phyloP scores from a whole-genome alignment of 2,888 invertebrate genomes.

The Lomographa bimaculata region DNA sequence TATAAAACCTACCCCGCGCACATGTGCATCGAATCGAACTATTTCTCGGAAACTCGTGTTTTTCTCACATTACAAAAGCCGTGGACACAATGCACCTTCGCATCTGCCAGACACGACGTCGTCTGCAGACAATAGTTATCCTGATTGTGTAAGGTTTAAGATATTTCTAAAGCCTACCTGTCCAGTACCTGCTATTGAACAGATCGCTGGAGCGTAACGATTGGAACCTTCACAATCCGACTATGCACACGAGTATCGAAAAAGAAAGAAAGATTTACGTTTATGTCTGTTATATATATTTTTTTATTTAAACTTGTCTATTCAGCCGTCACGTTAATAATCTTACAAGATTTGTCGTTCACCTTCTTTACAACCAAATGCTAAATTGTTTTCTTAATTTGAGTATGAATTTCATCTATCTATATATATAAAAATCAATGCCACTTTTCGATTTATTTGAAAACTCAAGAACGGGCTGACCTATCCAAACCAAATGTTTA shows the following conservation, averaged over 20 bases:
- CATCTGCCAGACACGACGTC: conserved; percentile 76
- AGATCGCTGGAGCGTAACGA: conserved; percentile 19
- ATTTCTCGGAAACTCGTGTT: conserved; percentile 57
- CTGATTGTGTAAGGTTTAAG: conserved; percentile 30
- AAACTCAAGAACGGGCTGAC: no score
- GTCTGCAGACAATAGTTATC: conserved; percentile 57
- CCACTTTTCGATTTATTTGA: no score
- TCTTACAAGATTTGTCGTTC: not conserved
- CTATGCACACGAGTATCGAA: conserved; percentile 19
- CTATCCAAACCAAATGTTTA: no score
- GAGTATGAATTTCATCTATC: no score
- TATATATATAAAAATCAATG: no score
- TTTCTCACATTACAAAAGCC: conserved; percentile 43
- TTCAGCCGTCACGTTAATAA: conserved; percentile 1
- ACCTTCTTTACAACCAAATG: not conserved
- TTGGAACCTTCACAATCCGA: conserved; percentile 20
- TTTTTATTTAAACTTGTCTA: not conserved
- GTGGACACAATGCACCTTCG: conserved; percentile 50
- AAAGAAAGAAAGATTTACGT: conserved; percentile 18
- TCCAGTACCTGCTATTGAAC: conserved; percentile 46
- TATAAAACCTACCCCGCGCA: conserved; percentile 48
- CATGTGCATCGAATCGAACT: conserved; percentile 56
- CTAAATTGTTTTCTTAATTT: no score
- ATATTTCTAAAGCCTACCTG: conserved; percentile 47
- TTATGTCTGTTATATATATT: conserved; percentile 1